Conservation (phyloP, 2,888 invertebrate genomes). For the Minunthozetes semirufus region DNA sequence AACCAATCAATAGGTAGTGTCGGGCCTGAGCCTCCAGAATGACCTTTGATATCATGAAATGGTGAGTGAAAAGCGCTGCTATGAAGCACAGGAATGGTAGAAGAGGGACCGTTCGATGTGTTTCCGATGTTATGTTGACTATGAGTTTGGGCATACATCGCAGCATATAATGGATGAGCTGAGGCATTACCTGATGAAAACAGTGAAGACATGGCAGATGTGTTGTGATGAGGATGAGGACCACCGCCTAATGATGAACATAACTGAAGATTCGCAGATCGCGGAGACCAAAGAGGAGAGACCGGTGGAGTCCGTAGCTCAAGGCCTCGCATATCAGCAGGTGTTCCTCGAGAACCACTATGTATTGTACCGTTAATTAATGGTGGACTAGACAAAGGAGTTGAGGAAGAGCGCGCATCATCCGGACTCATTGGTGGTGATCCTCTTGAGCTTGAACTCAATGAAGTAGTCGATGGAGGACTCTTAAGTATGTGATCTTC, state of each 20-base stretch:
- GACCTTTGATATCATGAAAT: conserved; percentile 31
- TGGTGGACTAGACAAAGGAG: conserved; percentile 9
- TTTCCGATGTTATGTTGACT: not conserved
- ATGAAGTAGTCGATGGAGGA: conserved; percentile 5
- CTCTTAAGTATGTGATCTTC: conserved; percentile 20
- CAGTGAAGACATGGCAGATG: conserved; percentile 4
- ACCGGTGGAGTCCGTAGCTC: not conserved
- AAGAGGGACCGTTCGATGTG: not conserved
- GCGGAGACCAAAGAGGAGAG: conserved; percentile 14
- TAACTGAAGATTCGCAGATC: not conserved
- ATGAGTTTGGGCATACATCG: not conserved
- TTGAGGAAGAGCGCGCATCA: conserved; percentile 26
- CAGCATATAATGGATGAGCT: conserved; percentile 12
- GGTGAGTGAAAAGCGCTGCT: conserved; percentile 41
- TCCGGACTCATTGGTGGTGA: conserved; percentile 37
- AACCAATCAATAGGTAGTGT: conserved; percentile 43
- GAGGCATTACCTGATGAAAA: not conserved
- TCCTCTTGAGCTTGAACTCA: conserved; percentile 33
- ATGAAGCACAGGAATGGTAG: not conserved
- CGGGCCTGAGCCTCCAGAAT: conserved; percentile 27
- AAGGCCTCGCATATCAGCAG: not conserved
- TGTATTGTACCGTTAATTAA: not conserved
- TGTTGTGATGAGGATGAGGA: conserved; percentile 7
- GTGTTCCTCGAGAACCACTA: not conserved
- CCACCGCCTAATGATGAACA: not conserved